Evolutionary conservation across 2,113 vertebrate genomes (phyloP).

Genomic region (Malurus melanocephalus): DNA sequence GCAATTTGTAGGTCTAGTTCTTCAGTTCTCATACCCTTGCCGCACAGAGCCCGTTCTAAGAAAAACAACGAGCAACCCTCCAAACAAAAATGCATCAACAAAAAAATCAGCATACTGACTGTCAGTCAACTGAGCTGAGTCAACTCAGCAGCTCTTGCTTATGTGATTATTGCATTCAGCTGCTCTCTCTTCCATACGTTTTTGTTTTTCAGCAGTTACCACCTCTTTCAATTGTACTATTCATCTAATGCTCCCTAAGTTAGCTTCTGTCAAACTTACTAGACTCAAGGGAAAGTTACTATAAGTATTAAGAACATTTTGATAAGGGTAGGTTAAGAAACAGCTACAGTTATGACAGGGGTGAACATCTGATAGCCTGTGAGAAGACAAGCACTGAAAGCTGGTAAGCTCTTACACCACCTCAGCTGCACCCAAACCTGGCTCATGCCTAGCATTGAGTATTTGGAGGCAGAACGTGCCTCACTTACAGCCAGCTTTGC

Average conservation of each 20-base stretch:
- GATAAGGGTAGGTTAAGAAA: background rate
- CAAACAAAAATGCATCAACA: background rate
- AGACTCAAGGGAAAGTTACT: background rate
- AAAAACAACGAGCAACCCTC: background rate
- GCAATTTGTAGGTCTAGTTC: background rate
- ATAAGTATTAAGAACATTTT: background rate
- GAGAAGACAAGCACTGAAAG: background rate
- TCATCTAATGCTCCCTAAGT: background rate
- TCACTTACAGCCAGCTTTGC: no score
- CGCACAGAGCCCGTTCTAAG: background rate
- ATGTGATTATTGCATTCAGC: background rate
- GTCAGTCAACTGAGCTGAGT: background rate
- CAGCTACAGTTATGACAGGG: background rate
- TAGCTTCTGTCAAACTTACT: background rate
- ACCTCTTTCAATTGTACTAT: background rate
- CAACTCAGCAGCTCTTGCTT: background rate
- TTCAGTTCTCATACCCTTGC: background rate
- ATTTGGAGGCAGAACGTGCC: background rate
- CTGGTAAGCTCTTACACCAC: background rate
- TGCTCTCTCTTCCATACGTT: rapidly evolving
- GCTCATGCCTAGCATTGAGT: rapidly evolving
- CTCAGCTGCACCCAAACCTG: no score
- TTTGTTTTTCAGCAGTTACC: background rate
- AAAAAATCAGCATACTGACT: background rate
- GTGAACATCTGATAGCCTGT: no score